Conservation (phyloP, 2,113 vertebrate species). For the Corynorhinus townsendii region DNA sequence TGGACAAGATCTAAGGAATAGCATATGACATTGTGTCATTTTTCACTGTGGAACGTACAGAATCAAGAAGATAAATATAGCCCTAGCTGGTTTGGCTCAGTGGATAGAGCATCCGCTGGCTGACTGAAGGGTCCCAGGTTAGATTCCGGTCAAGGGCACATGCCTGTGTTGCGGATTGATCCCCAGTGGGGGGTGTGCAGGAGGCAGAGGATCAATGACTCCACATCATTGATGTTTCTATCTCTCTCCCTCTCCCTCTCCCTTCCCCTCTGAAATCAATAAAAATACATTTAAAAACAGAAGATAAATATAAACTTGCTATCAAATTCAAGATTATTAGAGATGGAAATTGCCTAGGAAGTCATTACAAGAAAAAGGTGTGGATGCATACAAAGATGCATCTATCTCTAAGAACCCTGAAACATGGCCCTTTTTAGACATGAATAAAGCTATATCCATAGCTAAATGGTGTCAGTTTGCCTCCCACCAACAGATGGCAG, state of each 20-base stretch:
- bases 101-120: no score
- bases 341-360: neutral
- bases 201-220: no score
- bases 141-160: no score
- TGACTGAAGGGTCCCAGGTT: no score
- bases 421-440: neutral
- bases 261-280: no score
- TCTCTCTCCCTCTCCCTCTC: no score
- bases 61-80: neutral
- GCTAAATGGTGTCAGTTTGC: neutral
- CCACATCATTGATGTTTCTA: no score
- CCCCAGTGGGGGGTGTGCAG: no score
- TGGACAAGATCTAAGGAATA: neutral
- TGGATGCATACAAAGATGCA: neutral
- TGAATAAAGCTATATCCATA: fast-evolving
- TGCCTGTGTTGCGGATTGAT: no score
- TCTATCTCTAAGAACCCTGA: slow-evolving; percentile 5
- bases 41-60: neutral
- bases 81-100: no score
- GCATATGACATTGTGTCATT: neutral
- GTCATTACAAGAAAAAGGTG: neutral
- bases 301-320: neutral
- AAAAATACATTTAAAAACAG: neutral
- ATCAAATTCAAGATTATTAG: neutral
- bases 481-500: slow-evolving; percentile 48